Evolutionary conservation across 2,888 invertebrate species (phyloP).

Genomic region (Cheilosia pagana): DNA sequence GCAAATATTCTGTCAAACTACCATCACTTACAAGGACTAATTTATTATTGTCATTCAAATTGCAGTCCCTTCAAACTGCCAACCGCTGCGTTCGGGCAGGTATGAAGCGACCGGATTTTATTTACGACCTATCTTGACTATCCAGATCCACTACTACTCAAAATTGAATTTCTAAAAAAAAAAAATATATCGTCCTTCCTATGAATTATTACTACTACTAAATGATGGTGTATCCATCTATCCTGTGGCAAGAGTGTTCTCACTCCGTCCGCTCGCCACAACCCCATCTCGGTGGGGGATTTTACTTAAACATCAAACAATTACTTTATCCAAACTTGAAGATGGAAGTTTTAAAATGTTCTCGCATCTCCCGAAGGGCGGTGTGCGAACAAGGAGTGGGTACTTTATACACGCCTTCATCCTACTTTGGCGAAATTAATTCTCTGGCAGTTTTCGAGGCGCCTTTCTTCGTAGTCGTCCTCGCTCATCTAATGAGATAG

Average conservation of each 20-base stretch:
- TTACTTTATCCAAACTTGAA: conserved; percentile 42
- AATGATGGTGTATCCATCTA: conserved; percentile 19
- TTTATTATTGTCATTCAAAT: too few species aligned
- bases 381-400: neutral
- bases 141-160: neutral
- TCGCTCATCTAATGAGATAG: conserved; percentile 33
- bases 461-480: neutral
- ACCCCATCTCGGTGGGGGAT: conserved; percentile 2
- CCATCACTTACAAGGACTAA: too few species aligned
- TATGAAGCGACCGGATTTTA: neutral
- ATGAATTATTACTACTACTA: conserved; percentile 32
- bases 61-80: too few species aligned
- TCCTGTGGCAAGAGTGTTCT: conserved; percentile 1
- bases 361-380: neutral
- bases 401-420: neutral
- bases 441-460: conserved; percentile 9
- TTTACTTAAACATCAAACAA: conserved; percentile 35
- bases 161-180: conserved; percentile 27
- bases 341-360: conserved; percentile 33
- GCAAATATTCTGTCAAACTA: too few species aligned
- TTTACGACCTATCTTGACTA: neutral
- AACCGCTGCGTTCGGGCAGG: too few species aligned
- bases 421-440: conserved; percentile 24
- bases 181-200: neutral
- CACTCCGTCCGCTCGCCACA: neutral